Evolutionary conservation across 2,888 invertebrate genomes (phyloP), one percentile per base, ranked within the genome.

Genomic region (Drosophila algonquin): DNA sequence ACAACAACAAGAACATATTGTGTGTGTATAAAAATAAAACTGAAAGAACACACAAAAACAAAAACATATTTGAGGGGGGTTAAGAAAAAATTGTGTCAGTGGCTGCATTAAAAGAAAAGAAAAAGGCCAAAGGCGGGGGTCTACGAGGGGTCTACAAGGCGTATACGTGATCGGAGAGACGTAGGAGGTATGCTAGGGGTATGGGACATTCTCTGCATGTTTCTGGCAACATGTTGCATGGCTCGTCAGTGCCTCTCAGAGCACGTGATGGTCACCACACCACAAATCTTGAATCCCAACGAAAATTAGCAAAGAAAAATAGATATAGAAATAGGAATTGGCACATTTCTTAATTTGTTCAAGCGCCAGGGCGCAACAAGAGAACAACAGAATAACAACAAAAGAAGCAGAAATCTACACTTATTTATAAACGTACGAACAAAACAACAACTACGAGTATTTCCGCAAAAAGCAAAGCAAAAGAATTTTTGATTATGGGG

Each of bases 11-110:
- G 7, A 14, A n/a, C 7, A 40, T n/a, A 46, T 75, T 64, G 8
- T 30, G 8, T 30, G 7, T 70, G 74, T 81, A 74, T 85, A 87
- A 83, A 85, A 83, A 83, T 88, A 84, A 88, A 82, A 80, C 71
- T 79, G 63, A 72, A 71, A 69, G 59, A 65, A 58, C 47, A 16
- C 35, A 51, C 48, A 48, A n/a, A 54, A 54, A 50, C 69, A 68
- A 63, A 72, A 71, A 64, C 56, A 51, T 21, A 72, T 71, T 79
- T 64, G 58, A n/a, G 46, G 70, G 35, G 21, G 21, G 21, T 3
- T 0, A 40, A 47, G 14, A 51, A 63, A 67, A 81, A 83, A 87
- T 87, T 75, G 87, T 83, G 84, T 86, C 87, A 88, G 77, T 75
- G 70, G 67, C 73, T 63, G 61, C 81, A 63, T 80, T 63, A 32